A percentile compares a stretch with the other conserved stretches of the same genome.
These are phyloP conservation scores for Flexamia atlantica DNA, from an alignment of 2,888 invertebrate genomes.

Conservation along the genomic window DNA sequence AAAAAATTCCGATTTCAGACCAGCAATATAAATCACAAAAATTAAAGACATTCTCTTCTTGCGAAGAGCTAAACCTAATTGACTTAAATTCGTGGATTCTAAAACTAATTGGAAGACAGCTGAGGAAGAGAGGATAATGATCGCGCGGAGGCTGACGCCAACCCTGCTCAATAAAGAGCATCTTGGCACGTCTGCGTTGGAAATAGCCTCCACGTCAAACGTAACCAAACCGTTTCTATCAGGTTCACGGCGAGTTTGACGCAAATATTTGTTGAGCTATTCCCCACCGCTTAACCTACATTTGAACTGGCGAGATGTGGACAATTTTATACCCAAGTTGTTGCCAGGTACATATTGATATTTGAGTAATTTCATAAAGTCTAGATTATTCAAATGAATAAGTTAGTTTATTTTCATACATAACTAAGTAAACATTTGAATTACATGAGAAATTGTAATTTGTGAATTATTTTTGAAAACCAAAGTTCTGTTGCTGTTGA, in stretches of 20 bases:
- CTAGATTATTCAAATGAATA: too few relatives aligned
- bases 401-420: too few relatives aligned
- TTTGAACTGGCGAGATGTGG: neutral
- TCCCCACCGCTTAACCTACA: neutral
- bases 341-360: too few relatives aligned
- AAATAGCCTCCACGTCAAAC: slow-evolving; percentile 1
- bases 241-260: neutral
- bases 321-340: neutral
- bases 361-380: too few relatives aligned
- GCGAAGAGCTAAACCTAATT: neutral
- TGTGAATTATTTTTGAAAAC: too few relatives aligned
- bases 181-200: neutral
- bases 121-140: neutral
- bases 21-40: too few relatives aligned
- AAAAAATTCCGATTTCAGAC: too few relatives aligned
- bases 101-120: slow-evolving; percentile 7
- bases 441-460: too few relatives aligned
- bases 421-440: too few relatives aligned
- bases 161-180: slow-evolving; percentile 11
- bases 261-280: neutral
- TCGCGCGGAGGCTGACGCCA: neutral
- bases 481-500: too few relatives aligned
- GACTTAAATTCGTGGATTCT: neutral
- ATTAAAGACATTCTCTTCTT: too few relatives aligned
- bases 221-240: neutral